A percentile compares a stretch with the other conserved stretches of the same genome.
Conservation (phyloP, 2,797 vertebrate species). For the Apogon talboti region DNA sequence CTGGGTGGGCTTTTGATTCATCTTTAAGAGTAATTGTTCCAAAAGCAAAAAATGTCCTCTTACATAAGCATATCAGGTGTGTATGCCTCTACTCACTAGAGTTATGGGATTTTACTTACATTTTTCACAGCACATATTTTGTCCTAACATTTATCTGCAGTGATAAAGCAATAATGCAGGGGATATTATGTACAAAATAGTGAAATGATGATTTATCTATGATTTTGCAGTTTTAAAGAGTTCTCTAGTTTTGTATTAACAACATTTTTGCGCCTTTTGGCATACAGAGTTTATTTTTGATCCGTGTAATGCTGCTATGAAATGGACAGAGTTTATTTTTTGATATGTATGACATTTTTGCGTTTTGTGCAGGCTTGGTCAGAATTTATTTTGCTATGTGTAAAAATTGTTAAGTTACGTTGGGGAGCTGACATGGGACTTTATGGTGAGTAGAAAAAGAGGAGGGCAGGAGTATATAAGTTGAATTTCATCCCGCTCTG, state of each 20-base stretch:
- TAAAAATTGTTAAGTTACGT: too few species aligned
- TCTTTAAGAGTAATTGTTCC: constrained; percentile 29
- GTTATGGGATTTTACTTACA: not conserved
- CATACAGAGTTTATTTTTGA: not conserved
- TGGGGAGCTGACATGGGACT: too few species aligned
- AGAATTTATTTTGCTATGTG: too few species aligned
- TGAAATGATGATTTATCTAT: not conserved
- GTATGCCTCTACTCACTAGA: constrained; percentile 13
- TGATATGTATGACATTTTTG: too few species aligned
- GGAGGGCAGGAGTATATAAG: too few species aligned
- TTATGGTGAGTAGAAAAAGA: too few species aligned
- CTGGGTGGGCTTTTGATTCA: constrained; percentile 18
- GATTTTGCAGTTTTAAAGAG: not conserved
- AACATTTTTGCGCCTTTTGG: too few species aligned
- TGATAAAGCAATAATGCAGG: not conserved
- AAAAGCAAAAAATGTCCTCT: constrained; percentile 3
- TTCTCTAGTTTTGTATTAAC: not conserved
- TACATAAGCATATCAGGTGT: constrained; percentile 2
- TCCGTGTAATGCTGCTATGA: not conserved
- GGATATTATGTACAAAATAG: not conserved
- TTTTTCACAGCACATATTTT: constrained; percentile 15
- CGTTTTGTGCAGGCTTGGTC: too few species aligned
- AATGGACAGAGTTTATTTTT: too few species aligned
- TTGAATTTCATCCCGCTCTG: too few species aligned
- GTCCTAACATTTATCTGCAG: not conserved